Evolutionary conservation across 2,888 invertebrate genomes (phyloP), one percentile per base, ranked within the genome.

Genomic region (Apodemia mormo): DNA sequence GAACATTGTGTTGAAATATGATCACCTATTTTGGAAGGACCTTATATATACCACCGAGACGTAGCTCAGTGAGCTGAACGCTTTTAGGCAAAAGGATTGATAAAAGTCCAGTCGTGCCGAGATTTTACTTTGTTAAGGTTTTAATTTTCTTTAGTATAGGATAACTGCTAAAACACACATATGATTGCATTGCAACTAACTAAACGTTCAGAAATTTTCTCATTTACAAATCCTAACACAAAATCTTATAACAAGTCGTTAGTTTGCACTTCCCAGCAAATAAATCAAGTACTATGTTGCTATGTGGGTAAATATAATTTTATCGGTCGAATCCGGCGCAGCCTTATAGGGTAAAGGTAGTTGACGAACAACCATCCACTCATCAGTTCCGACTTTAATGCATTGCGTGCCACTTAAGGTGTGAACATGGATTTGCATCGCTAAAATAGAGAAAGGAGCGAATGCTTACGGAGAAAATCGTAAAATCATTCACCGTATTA

Each of bases 401-500:
- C 65, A 71, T 69, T 67, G 70, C 73, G 70, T 71, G 73, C 72
- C 66, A 71, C 68, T 71, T 71, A 71, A 73, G 70, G 68, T 72
- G 73, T 72, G 73, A 71, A 73, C 73, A 73, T 70, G 45, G 72
- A 74, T 75, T 73, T 73, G 74, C 74, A 76, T 74, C 71, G 71
- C 70, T 66, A 68, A 72, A 64, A 64, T 68, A 71, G 71, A 73
- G 76, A 76, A 74, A 76, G 74, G 74, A 77, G 70, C 71, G 73
- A 67, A 74, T 76, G 75, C 76, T 74, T 73, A 82, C 84, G 81
- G 82, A 84, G 85, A 81, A 85, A 81, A 78, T 74, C 72, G 61
- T 61, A 61, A 61, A 61, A 64, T 64, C 64, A 64, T 37, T 64
- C 64, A 64, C 14, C 37, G 64, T 64, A 64, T 64, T 64, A 58